A percentile compares a stretch with the other conserved stretches of the same genome.
Conservation (phyloP, 2,113 vertebrate species). For the Lates calcarifer region DNA sequence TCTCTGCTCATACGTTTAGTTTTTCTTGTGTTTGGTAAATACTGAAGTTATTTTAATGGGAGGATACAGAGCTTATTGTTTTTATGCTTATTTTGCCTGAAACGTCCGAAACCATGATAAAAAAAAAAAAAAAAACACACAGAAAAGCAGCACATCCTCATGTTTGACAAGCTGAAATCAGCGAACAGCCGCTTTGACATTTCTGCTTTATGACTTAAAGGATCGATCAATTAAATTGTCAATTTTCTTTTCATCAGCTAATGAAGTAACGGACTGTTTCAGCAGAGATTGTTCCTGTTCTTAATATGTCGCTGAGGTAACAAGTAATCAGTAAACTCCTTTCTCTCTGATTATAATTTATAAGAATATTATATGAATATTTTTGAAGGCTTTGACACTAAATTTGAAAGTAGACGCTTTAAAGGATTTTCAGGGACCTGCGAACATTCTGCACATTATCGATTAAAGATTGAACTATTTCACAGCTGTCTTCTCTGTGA, state of each 20-base stretch:
- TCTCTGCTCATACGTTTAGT: too few relatives aligned
- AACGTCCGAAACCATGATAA: too few relatives aligned
- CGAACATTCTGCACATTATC: not conserved
- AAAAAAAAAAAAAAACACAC: not conserved
- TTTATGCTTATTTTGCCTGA: not conserved
- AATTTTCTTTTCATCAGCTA: not conserved
- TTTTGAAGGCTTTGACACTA: not conserved
- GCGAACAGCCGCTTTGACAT: not conserved
- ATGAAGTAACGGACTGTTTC: not conserved
- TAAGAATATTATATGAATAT: not conserved
- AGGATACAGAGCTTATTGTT: not conserved
- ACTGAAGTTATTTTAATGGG: not conserved
- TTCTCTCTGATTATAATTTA: not conserved
- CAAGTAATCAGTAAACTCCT: not conserved
- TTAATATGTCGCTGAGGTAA: not conserved
- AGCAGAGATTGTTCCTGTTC: not conserved
- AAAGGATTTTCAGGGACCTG: not conserved
- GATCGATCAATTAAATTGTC: too few relatives aligned
- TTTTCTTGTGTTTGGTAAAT: not conserved
- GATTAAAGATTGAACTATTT: not conserved
- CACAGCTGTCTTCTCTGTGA: not conserved
- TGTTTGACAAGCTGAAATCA: not conserved
- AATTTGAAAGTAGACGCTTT: not conserved
- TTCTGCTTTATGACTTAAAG: not conserved
- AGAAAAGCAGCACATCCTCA: too few relatives aligned